Base-by-base conservation (phyloP, 2,888 invertebrate species). In the Aporophyla nigra region DNA sequence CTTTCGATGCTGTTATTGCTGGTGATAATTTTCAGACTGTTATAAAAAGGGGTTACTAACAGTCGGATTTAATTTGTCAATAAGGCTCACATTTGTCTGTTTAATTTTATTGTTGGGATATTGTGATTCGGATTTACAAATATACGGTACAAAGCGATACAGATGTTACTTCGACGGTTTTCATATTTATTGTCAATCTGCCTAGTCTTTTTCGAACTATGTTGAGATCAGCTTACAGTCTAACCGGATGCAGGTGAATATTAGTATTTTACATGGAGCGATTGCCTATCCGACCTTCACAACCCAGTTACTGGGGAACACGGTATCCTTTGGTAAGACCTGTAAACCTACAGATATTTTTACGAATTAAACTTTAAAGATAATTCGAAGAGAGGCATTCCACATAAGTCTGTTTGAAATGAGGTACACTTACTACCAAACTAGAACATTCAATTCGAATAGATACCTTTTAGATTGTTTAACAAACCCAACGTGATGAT, bases 1-100 rank as follows among this genome's bases (percentile, higher is more conserved):
- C 81, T 80, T 83, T 77, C 78, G 75, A 74, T 70, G 68, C 0
- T 70, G 71, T 82, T 87, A 78, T 83, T 80, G 74, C 62, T 46
- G 76, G 63, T 56, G 33, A 79, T 87, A 71, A 83, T 86, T 84
- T 80, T 63, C 21, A 19, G 51, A 56, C 12, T 53, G 43, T 81
- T 68, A 66, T 62, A 75, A 86, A 77, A 82, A 70, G 19, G 14
- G 51, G 33, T 65, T 43, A 43, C 62, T 81, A 68, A 81, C 59
- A 14, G 81, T 33, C 46, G 9, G 76, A 16, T 75, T 72, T 76
- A 66, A 72, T 75, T 65, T 76, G 53, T 56, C 40, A 58, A 54
- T 61, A 74, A 58, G 59, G 53, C 16, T 21, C 49, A 51, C 14
- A 78, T 49, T 83, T 69, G 72, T 54, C 21, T 46, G 67, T 68